Base-by-base conservation (phyloP, 2,797 vertebrate genomes). In the Leuciscus waleckii region DNA sequence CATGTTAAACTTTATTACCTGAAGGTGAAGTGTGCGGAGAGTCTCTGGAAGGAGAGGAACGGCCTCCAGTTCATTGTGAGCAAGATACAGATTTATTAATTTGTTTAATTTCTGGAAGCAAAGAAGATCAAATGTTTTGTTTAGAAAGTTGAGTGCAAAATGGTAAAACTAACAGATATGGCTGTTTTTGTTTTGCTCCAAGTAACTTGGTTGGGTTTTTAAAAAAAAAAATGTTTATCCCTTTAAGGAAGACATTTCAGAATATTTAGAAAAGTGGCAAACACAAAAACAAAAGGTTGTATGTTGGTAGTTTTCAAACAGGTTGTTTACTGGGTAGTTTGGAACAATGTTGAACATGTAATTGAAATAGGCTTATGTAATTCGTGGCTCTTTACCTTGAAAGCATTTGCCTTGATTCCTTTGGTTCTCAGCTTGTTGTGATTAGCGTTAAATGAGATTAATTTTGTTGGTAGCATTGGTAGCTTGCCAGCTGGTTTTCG, bases 11-110 rank as follows among this genome's bases (percentile, higher is more conserved):
- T 17, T 29, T 29, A 39, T 63, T 8, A 99, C 98, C 97, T 99
- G 98, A 86, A 99, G 95, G 88, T 99, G 98, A 88, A 99, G 93
- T 81, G 95, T 93, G 56, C 96, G 96, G 56, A 99, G 95, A 1
- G 90, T 97, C 89, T 99, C 97, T 0, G 98, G 98, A 90, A 99
- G 95, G 23, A 96, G 90, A 29, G 98, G 98, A 87, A 99, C 96
- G 1, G 96, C 96, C 85, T 99, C 97, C 90, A 99, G 92, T 85
- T 95, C 92, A 0, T 99, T 99, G 89, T 98, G 91, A 39, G 96
- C 96, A 89, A 99, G 89, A 90, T 95, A 98, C 87, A 99, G 94
- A 90, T 94, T 97, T 49, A 90, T 89, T 89, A 99, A 91, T 68
- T 94, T 97, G 88, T 91, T 94, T 91, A 99, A 88, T 94, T 97